Conservation (phyloP, 2,797 vertebrate species). For the Momotus momota region DNA sequence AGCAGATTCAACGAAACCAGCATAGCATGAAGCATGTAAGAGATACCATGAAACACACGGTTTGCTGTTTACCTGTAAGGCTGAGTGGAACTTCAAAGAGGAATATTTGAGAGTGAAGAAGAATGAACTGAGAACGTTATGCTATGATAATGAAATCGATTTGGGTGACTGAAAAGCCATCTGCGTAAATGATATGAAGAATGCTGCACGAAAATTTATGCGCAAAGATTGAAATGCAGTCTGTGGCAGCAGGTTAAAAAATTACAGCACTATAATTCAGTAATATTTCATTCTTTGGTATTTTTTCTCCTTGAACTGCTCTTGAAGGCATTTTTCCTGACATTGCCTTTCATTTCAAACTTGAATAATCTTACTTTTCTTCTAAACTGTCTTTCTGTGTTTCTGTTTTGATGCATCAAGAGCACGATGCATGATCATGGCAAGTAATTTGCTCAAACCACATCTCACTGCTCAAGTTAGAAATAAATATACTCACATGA, state of each 20-base stretch:
- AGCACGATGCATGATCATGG: neutral
- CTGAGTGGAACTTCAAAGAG: neutral
- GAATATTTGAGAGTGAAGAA: neutral
- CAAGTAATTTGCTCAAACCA: neutral
- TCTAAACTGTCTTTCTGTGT: neutral
- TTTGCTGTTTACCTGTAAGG: neutral
- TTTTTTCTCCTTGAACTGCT: neutral
- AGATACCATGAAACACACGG: neutral
- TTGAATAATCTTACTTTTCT: neutral
- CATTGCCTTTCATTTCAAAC: neutral
- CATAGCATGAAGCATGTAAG: neutral
- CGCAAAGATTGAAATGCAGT: neutral
- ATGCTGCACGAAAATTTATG: conserved; percentile 3
- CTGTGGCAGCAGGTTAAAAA: conserved; percentile 7
- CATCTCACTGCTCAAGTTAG: neutral
- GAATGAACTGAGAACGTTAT: neutral
- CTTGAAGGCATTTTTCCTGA: conserved; percentile 20
- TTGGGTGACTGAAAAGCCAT: neutral
- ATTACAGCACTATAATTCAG: neutral
- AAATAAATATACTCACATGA: neutral
- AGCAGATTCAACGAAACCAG: neutral
- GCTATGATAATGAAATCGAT: neutral
- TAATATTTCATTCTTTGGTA: neutral
- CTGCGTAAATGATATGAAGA: neutral
- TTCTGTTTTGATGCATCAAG: neutral